Percentiles rank a stretch among this genome's conserved stretches.
phyloP scores from a whole-genome alignment of 2,888 invertebrate genomes.

The Sinohyriopsis cumingii region DNA sequence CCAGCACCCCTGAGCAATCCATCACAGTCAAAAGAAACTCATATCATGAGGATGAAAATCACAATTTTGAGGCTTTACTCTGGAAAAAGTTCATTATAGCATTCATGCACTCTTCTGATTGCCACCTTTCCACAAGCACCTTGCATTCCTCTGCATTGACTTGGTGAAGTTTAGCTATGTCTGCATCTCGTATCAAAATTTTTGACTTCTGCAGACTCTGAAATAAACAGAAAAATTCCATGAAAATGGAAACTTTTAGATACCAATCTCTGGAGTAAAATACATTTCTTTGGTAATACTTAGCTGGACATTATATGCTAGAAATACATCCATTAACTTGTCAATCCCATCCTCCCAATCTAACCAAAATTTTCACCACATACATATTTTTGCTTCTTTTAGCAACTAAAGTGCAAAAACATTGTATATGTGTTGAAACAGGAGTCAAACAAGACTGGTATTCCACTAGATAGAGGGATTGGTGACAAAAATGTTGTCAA shows the following conservation, averaged over 20 bases:
- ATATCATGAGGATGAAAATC: slow-evolving; percentile 1
- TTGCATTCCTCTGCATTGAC: slow-evolving; percentile 82
- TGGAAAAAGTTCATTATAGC: slow-evolving; percentile 77
- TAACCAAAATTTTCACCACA: too few species aligned
- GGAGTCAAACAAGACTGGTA: too few species aligned
- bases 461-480: too few species aligned
- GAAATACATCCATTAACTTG: not conserved
- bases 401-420: too few species aligned
- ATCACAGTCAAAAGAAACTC: slow-evolving; percentile 29
- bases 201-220: slow-evolving; percentile 82
- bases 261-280: too few species aligned
- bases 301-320: not conserved
- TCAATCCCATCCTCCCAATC: too few species aligned
- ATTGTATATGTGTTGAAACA: too few species aligned
- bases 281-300: not conserved
- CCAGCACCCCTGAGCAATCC: slow-evolving; percentile 1
- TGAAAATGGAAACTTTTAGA: not conserved
- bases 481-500: too few species aligned
- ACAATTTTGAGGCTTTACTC: slow-evolving; percentile 48
- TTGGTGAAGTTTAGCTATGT: slow-evolving; percentile 78
- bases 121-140: slow-evolving; percentile 78
- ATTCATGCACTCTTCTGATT: slow-evolving; percentile 79
- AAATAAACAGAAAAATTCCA: slow-evolving; percentile 20
- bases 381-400: too few species aligned
- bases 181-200: slow-evolving; percentile 78